Evolutionary conservation across 2,113 vertebrate species (phyloP), one percentile per base, ranked within the genome.

Genomic region (Tragelaphus buxtoni): DNA sequence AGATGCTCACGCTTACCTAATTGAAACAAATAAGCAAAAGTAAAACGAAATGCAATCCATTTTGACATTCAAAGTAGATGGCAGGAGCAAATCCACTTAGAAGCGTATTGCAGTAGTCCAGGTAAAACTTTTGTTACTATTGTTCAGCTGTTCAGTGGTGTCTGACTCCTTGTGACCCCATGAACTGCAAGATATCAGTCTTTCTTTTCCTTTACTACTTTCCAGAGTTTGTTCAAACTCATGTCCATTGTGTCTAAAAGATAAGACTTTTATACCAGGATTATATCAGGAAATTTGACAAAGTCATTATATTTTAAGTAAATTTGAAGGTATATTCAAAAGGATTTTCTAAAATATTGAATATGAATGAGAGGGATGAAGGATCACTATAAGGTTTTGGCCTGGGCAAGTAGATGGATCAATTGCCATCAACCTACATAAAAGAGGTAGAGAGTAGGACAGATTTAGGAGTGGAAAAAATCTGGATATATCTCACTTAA

Each of bases 111-210:
- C 8, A n/a, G 10, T 42, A 12, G 86, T 82, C 12, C 49, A 72
- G 35, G n/a, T 24, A 24, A 72, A 72, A 72, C 65, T 39, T 72
- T 24, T 69, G n/a, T 9, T 72, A 2, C 17, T 60, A 2, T 65
- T 69, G 17, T 20, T 69, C 17, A 39, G 63, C 11, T 1, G 0
- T 22, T 69, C n/a, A 39, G 4, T 11, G 2, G 1, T 69, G 18
- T 39, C 63, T 35, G 65, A 69, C n/a, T 69, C n/a, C 35, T n/a
- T 5, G 4, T 20, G 18, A 22, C n/a, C 9, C n/a, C 9, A 69
- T 39, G n/a, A 11, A 69, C 4, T 22, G n/a, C n/a, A 69, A 69
- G n/a, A 22, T 22, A 35, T 69, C 18, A 69, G 65, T 39, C n/a
- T 39, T 69, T 18, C 65, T 39, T 69, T 35, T 69, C n/a, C 18